A percentile compares a stretch with the other conserved stretches of the same genome.
Conservation (phyloP, 1,140 invertebrate genomes). For the Dinothrombium tinctorium region DNA sequence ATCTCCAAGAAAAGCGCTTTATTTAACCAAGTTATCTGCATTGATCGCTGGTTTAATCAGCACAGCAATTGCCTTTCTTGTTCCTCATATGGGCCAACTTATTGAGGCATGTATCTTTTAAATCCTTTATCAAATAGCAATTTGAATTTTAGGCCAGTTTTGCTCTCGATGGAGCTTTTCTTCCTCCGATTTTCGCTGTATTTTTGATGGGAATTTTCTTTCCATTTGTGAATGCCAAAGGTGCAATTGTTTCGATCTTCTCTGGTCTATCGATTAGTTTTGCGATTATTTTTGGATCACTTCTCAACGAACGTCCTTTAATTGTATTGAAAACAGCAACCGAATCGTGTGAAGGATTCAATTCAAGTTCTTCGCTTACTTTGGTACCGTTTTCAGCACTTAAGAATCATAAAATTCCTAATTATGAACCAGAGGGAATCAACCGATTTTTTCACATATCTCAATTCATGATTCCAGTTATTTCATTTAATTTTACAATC, state of each 20-base stretch:
- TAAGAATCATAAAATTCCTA: neutral
- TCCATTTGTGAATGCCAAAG: constrained; percentile 2
- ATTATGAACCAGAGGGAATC: neutral
- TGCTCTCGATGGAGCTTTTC: neutral
- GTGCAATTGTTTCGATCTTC: neutral
- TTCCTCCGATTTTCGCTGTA: constrained; percentile 1
- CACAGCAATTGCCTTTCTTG: constrained; percentile 1
- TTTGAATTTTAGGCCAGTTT: neutral
- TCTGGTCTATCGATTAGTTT: constrained; percentile 1
- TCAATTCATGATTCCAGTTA: neutral
- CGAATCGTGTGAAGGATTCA: neutral
- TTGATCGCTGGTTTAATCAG: neutral
- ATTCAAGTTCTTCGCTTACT: neutral
- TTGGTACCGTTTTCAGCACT: neutral
- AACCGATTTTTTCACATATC: neutral
- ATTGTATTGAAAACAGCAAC: neutral
- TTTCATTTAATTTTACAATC: neutral
- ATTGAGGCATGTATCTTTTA: neutral
- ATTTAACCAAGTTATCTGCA: constrained; percentile 3
- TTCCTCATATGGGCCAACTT: neutral
- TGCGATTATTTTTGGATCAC: neutral
- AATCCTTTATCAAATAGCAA: neutral
- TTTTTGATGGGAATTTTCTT: constrained; percentile 6
- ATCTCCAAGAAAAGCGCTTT: neutral
- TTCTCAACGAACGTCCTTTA: neutral